Evolutionary conservation across 1,140 invertebrate species (phyloP).

Genomic region (Megalopta genalis): DNA sequence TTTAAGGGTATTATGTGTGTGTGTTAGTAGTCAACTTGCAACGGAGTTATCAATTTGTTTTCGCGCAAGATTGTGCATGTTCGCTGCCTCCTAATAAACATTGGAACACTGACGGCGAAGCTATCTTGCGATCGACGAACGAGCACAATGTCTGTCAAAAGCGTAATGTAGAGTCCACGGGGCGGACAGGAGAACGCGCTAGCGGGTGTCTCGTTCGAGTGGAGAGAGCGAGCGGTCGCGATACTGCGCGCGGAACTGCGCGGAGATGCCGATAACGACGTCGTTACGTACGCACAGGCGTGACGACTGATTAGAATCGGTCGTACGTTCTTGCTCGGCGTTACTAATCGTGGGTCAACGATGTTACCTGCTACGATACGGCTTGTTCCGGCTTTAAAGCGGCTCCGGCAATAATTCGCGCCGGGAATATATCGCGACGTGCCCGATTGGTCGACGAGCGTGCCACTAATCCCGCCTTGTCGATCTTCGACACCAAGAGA

Average conservation of each 20-base stretch:
- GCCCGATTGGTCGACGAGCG: constrained; percentile 18
- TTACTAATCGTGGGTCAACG: constrained; percentile 64
- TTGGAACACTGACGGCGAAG: constrained; percentile 46
- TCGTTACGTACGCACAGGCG: constrained; percentile 60
- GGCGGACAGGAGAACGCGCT: background rate
- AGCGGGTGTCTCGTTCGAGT: background rate
- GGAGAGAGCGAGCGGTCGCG: constrained; percentile 6
- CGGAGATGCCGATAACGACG: constrained; percentile 63
- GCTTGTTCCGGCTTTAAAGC: constrained; percentile 28
- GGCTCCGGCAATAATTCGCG: constrained; percentile 34
- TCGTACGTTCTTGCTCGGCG: constrained; percentile 56
- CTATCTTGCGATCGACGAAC: constrained; percentile 57
- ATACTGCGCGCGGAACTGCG: constrained; percentile 35
- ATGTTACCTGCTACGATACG: constrained; percentile 54
- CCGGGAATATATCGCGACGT: constrained; percentile 40
- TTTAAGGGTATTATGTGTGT: no score
- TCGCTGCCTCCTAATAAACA: constrained; percentile 15
- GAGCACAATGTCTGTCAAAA: constrained; percentile 56
- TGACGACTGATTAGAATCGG: constrained; percentile 67
- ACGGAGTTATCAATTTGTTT: no score
- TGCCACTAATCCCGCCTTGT: constrained; percentile 33
- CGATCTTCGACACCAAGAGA: constrained; percentile 15
- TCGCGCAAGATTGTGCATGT: constrained; percentile 8
- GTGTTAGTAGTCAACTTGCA: no score
- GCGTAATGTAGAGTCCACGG: constrained; percentile 44